Conservation (phyloP, 2,888 invertebrate species). For the Drosophila nr. fundita region DNA sequence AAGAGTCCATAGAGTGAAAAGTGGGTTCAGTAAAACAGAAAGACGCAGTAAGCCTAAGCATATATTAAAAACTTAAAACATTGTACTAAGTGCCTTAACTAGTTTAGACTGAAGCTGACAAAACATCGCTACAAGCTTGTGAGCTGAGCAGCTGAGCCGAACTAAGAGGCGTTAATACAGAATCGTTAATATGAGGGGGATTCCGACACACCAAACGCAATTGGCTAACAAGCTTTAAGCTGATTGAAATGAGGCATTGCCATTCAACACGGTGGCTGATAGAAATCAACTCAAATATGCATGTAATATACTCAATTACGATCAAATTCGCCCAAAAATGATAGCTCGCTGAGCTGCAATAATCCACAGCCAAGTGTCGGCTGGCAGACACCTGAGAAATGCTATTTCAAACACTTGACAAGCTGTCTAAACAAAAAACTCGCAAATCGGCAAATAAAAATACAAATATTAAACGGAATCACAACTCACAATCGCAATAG, state of each 20-base stretch:
- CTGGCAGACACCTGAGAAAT: slow-evolving; percentile 60
- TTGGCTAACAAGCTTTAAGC: neutral
- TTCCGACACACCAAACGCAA: neutral
- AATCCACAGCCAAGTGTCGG: slow-evolving; percentile 45
- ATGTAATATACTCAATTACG: slow-evolving; percentile 1
- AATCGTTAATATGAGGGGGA: neutral
- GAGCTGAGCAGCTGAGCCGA: neutral
- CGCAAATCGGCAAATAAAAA: neutral
- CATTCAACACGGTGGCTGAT: neutral
- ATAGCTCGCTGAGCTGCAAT: slow-evolving; percentile 39
- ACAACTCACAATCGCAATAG: slow-evolving; percentile 30
- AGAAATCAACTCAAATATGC: slow-evolving; percentile 4
- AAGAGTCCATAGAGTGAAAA: neutral
- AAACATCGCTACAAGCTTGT: neutral
- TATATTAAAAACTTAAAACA: neutral
- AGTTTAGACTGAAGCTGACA: neutral
- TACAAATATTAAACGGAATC: neutral
- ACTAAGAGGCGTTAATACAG: neutral
- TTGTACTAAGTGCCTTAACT: neutral
- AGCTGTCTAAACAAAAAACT: neutral
- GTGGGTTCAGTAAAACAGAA: neutral
- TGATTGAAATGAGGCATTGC: neutral
- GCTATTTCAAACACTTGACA: slow-evolving; percentile 25
- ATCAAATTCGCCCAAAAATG: neutral
- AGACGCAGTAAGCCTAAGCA: neutral